Percentiles rank a stretch among this genome's conserved stretches.
Evolutionary conservation across 2,113 vertebrate genomes (phyloP).

Genomic region (Saimiri boliviensis): DNA sequence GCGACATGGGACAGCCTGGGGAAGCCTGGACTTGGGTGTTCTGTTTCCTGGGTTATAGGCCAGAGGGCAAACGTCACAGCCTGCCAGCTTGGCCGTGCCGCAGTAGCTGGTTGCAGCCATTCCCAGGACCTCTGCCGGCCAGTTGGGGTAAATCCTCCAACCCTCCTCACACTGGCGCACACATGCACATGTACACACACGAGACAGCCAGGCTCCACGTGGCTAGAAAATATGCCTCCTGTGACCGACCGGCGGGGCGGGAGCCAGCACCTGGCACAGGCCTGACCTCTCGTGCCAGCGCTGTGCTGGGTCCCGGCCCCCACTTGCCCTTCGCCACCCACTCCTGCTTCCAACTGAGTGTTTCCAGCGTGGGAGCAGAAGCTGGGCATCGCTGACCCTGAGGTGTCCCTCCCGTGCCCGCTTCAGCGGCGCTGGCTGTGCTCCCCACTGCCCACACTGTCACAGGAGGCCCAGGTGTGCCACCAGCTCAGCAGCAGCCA

Average conservation of each 20-base stretch:
- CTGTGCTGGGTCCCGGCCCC: background rate
- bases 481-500: background rate
- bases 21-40: background rate
- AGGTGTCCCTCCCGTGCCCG: background rate
- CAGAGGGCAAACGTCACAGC: background rate
- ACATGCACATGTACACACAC: too few species aligned
- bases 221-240: background rate
- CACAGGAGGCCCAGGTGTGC: background rate
- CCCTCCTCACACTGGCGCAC: rapidly evolving
- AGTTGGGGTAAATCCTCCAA: background rate
- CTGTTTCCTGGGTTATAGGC: background rate
- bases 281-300: background rate
- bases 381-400: background rate
- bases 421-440: too few species aligned
- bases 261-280: background rate
- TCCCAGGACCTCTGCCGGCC: background rate
- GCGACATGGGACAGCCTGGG: background rate
- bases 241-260: background rate
- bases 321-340: background rate
- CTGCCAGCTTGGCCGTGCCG: background rate
- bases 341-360: background rate
- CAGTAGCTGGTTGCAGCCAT: background rate
- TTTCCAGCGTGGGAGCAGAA: background rate
- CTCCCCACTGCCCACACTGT: background rate
- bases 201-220: background rate